Conservation (phyloP, 1,140 invertebrate genomes). For the Drosophila ficusphila region DNA sequence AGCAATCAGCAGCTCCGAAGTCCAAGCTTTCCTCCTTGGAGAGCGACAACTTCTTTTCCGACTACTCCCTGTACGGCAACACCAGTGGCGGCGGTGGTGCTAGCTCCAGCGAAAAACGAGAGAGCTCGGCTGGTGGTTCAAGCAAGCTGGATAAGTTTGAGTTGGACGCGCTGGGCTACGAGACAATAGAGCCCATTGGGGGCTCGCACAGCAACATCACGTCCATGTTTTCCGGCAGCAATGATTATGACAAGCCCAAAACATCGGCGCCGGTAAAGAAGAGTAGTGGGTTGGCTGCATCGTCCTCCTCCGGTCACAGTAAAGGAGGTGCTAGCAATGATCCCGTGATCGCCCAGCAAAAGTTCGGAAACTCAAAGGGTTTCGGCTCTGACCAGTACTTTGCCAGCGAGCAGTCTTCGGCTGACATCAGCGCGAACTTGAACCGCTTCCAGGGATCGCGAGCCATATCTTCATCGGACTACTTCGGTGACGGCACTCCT, state of each 20-base stretch:
- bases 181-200: conserved; percentile 80
- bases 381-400: conserved; percentile 99
- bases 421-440: conserved; percentile 68
- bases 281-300: neutral
- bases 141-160: conserved; percentile 76
- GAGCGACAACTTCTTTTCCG: conserved; percentile 83
- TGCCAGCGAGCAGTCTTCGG: conserved; percentile 87
- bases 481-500: conserved; percentile 90
- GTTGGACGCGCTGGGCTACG: conserved; percentile 79
- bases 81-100: conserved; percentile 13
- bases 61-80: conserved; percentile 77
- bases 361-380: conserved; percentile 98
- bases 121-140: conserved; percentile 11
- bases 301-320: conserved; percentile 22
- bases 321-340: conserved; percentile 49
- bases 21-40: conserved; percentile 53
- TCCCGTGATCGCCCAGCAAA: conserved; percentile 91
- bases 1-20: conserved; percentile 87
- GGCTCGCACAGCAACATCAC: conserved; percentile 76
- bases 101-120: conserved; percentile 55
- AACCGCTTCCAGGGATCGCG: conserved; percentile 93
- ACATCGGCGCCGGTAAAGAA: conserved; percentile 20
- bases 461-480: conserved; percentile 97
- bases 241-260: conserved; percentile 54
- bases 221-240: conserved; percentile 72